Conservation (phyloP, 2,797 vertebrate species). For the Tragopan temminckii region DNA sequence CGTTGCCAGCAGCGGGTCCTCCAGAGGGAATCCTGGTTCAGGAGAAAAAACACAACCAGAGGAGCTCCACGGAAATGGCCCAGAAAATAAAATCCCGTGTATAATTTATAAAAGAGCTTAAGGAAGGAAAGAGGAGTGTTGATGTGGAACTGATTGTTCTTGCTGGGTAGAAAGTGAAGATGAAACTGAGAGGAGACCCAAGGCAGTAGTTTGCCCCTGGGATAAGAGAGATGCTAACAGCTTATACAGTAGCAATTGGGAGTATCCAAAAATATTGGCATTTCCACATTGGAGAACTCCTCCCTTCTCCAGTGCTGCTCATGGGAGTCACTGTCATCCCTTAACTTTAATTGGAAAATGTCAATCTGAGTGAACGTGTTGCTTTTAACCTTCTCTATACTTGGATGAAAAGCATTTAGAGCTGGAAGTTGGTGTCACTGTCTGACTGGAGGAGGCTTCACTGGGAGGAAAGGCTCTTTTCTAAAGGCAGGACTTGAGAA, state of each 20-base stretch:
- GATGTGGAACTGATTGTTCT: background rate
- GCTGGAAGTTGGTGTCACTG: background rate
- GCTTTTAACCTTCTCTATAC: background rate
- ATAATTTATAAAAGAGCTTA: background rate
- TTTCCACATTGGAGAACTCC: background rate
- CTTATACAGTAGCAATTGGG: accelerated
- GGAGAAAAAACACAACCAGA: background rate
- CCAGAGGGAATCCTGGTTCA: background rate
- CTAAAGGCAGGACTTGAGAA: background rate
- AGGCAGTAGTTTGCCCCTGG: accelerated
- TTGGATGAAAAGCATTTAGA: background rate
- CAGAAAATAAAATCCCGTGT: background rate
- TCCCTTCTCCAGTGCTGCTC: background rate
- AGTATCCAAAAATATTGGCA: background rate
- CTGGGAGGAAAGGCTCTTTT: background rate
- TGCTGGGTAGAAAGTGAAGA: background rate
- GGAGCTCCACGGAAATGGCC: background rate
- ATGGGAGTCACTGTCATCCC: background rate
- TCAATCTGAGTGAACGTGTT: accelerated
- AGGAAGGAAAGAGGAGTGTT: background rate
- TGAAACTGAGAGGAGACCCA: background rate
- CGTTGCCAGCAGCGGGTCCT: background rate
- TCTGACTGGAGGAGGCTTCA: background rate
- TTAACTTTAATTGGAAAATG: background rate
- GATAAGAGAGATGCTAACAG: background rate